Evolutionary conservation across 2,113 vertebrate genomes (phyloP), one percentile per base, ranked within the genome.

Genomic region (Xyrauchen texanus): DNA sequence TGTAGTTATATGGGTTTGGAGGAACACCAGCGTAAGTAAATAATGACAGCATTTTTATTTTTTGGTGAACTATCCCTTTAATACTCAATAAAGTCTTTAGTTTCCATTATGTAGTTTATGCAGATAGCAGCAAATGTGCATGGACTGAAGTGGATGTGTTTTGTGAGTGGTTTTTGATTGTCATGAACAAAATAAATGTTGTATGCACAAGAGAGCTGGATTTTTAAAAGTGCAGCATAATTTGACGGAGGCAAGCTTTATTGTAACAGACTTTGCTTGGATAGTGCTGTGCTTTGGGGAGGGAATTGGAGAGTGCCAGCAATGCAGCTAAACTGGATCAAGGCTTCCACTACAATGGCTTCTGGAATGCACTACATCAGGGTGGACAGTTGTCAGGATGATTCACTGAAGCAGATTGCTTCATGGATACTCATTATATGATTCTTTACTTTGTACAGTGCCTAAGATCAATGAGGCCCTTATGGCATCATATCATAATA

Each of bases 321-420:
- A 34, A 70, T 57, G 68, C 51, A 70, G 51, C 68, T 44, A 52
- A n/a, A 42, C 51, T 34, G 12, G 52, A 16, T 55, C 68, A 55
- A 55, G 51, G 16, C 51, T 67, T 49, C 65, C 45, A 15, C 8
- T 45, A 67, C 9, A 3, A 13, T 49, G 45, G n/a, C 65, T 67
- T 67, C 8, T 67, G n/a, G 46, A 16, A 11, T 71, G 68, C 34
- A 55, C 21, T 71, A 57, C 12, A 57, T 71, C 34, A 55, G 34
- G 68, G 68, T 71, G 68, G 67, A 68, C 67, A 68, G 16, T 52
- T 68, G 67, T 68, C 52, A 57, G n/a, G 57, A 55, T 71, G 68
- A 71, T 57, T 57, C 68, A 71, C 68, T n/a, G 21, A 7, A 42
- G 12, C 51, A 71, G 10, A 71, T 34, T 45, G 52, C 12, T 71